Percentiles rank a stretch among this genome's conserved stretches.
phyloP scores from a whole-genome alignment of 2,113 vertebrate genomes.

The Tetraodon nigroviridis region DNA sequence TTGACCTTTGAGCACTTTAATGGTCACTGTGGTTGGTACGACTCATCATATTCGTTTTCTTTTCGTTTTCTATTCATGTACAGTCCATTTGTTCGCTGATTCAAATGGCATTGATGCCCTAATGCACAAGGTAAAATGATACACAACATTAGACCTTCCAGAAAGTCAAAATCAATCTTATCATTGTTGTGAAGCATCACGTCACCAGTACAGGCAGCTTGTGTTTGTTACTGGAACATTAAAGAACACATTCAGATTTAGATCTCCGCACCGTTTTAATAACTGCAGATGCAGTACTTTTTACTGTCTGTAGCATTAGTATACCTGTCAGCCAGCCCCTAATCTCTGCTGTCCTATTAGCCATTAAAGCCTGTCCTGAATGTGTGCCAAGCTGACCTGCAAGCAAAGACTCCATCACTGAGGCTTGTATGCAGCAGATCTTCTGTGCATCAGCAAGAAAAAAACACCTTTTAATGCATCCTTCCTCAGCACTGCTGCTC shows the following conservation, averaged over 20 bases:
- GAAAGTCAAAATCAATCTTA: conserved; percentile 4
- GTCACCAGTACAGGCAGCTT: conserved; percentile 6
- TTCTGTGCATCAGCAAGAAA: background rate
- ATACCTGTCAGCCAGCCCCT: background rate
- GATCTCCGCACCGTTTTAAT: too few relatives aligned
- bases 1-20: background rate
- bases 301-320: background rate
- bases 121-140: background rate
- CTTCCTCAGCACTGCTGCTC: conserved; percentile 18
- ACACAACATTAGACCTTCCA: background rate
- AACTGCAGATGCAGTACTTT: too few relatives aligned
- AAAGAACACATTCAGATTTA: too few relatives aligned
- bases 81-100: background rate
- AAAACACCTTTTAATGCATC: conserved; percentile 10
- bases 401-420: conserved; percentile 1
- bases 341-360: background rate
- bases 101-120: background rate
- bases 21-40: background rate
- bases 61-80: background rate
- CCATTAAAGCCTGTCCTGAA: background rate
- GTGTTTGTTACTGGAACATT: background rate
- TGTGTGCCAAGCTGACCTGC: background rate
- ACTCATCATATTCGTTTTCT: too few relatives aligned
- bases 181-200: conserved; percentile 12
- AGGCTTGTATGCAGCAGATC: background rate